These are phyloP conservation scores for Nephila pilipes DNA, from an alignment of 1,140 invertebrate genomes.

Conservation along the genomic window DNA sequence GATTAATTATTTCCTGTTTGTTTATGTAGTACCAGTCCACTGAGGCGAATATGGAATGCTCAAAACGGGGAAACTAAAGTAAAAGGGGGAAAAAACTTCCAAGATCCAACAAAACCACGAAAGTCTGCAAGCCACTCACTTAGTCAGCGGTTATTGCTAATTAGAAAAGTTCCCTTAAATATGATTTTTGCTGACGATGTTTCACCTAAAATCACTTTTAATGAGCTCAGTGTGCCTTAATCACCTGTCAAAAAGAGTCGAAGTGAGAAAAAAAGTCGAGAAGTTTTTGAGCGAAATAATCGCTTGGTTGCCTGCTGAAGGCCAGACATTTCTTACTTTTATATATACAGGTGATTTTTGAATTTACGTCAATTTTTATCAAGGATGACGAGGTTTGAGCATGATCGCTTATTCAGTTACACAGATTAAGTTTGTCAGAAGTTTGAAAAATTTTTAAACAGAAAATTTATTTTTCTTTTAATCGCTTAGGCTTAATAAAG, in stretches of 20 bases:
- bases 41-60: not conserved
- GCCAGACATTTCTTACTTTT: not conserved
- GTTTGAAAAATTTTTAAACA: not conserved
- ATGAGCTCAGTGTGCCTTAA: constrained; percentile 56
- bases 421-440: constrained; percentile 15
- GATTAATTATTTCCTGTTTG: not conserved
- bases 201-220: constrained; percentile 72
- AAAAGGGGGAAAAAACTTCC: not conserved
- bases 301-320: constrained; percentile 22
- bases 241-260: constrained; percentile 52
- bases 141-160: constrained; percentile 65
- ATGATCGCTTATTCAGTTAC: not conserved
- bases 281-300: constrained; percentile 43
- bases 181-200: constrained; percentile 65
- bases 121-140: constrained; percentile 21
- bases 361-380: constrained; percentile 11
- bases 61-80: not conserved
- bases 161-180: constrained; percentile 64
- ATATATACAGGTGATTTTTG: constrained; percentile 6
- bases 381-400: not conserved
- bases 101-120: not conserved
- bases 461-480: not conserved
- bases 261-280: not conserved
- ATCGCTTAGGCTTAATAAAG: not conserved
- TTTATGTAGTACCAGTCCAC: not conserved